Evolutionary conservation across 2,797 vertebrate species (phyloP).

Genomic region (Cheirogaleus major): DNA sequence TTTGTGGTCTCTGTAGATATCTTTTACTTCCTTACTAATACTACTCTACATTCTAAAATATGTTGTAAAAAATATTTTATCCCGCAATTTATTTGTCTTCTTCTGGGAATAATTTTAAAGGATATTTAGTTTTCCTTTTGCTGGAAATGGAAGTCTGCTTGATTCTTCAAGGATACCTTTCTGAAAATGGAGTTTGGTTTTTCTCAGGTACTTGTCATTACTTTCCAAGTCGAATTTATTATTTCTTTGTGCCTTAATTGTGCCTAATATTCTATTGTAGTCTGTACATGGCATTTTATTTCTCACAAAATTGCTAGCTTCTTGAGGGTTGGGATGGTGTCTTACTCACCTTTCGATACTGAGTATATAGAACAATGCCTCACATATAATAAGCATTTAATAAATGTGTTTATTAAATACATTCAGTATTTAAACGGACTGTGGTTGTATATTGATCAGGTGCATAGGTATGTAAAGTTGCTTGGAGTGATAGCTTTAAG

Average conservation of each 20-base stretch:
- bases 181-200: conserved; percentile 32
- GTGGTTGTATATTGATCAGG: neutral
- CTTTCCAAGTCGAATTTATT: conserved; percentile 41
- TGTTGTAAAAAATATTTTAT: neutral
- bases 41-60: conserved; percentile 43
- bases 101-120: neutral
- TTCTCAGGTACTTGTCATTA: neutral
- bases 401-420: conserved; percentile 24
- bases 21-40: conserved; percentile 37
- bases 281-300: conserved; percentile 14
- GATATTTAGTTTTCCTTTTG: conserved; percentile 38
- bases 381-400: neutral
- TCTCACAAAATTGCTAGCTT: conserved; percentile 32
- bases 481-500: conserved; percentile 18
- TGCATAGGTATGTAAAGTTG: neutral
- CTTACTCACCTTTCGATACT: neutral
- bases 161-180: conserved; percentile 40
- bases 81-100: neutral
- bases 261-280: neutral
- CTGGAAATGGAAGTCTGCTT: conserved; percentile 39
- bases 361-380: neutral
- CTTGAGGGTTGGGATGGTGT: neutral
- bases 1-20: neutral
- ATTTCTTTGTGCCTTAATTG: conserved; percentile 44
- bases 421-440: neutral